Base-by-base conservation (phyloP, 2,113 vertebrate genomes). In the Phalacrocorax carbo region DNA sequence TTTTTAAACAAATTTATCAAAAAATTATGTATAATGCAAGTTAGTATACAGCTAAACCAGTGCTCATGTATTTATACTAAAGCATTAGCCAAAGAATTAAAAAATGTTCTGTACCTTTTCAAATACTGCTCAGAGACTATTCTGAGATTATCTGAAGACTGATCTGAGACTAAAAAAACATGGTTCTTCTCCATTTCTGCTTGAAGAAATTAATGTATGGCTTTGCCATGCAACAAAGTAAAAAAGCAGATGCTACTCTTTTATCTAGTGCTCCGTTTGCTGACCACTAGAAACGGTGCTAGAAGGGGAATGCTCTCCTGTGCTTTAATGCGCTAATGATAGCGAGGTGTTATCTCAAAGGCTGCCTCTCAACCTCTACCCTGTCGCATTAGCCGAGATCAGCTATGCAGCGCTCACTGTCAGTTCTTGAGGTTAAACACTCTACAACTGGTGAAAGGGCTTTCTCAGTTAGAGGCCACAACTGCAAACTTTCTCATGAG, bases 401-500 rank as follows among this genome's bases (percentile, higher is more conserved):
- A 88, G 71, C 51, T 4, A 11, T 22, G 66, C 70, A 52, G 75
- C 0, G 4, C 29, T 66, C 82, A 42, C 91, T 62, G 93, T 54
- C 93, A 81, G 71, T 69, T 92, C 92, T 60, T 21, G 82, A 70
- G 96, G 90, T 95, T 52, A 93, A 96, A 95, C 96, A 80, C 94
- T 44, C 62, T 21, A 54, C 14, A 25, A 9, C 95, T 92, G 93
- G 46, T 96, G 96, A 97, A 97, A 96, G 76, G 88, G 51, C 92
- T 96, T 90, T 96, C 95, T 71, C 96, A 17, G 68, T 36, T 71
- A 64, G 69, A 55, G 94, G 93, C 95, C 94, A 92, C 51, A 11
- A 2, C 82, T 44, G 46, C 94, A 94, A 96, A 96, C 94, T 97
- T 97, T 96, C 96, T 97, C 96, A 96, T 92, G 92, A 75, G 80